Percentiles rank a stretch among this genome's conserved stretches.
These are phyloP conservation scores for Megalops cyprinoides DNA, from an alignment of 2,797 vertebrate genomes.

Conservation along the genomic window DNA sequence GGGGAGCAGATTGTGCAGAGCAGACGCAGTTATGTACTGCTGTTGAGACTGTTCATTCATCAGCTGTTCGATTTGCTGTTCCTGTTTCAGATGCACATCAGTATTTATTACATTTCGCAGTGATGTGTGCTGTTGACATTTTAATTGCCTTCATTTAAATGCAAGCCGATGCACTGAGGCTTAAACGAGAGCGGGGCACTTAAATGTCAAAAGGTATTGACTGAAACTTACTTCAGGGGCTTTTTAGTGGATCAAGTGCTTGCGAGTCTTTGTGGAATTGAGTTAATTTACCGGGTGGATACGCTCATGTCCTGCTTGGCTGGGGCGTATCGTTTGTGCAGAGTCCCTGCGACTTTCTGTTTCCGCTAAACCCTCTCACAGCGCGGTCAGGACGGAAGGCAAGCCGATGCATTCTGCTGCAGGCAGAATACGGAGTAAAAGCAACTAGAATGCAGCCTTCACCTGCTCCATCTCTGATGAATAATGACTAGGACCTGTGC, in stretches of 20 bases:
- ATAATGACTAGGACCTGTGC: background rate
- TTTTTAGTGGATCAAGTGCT: background rate
- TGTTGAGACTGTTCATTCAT: background rate
- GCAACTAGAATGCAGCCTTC: too few relatives aligned
- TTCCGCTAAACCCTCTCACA: too few relatives aligned
- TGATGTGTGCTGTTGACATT: background rate
- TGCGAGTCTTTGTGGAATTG: background rate
- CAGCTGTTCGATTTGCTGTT: background rate
- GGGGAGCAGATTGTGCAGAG: background rate
- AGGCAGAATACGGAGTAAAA: too few relatives aligned
- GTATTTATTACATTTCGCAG: background rate
- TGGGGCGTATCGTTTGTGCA: too few relatives aligned
- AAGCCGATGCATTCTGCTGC: too few relatives aligned
- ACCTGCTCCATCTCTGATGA: background rate
- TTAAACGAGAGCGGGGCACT: background rate
- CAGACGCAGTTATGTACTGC: background rate
- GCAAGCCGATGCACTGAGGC: background rate
- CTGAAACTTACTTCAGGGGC: conserved; percentile 10
- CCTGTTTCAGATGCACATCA: background rate
- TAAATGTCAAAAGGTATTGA: conserved; percentile 16
- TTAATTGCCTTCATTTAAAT: conserved; percentile 12
- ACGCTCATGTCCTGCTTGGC: background rate
- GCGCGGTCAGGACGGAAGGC: too few relatives aligned
- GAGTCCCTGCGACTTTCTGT: too few relatives aligned
- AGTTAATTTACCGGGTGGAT: conserved; percentile 5